Evolutionary conservation across 2,888 invertebrate genomes (phyloP).

Genomic region (Rhagium mordax): DNA sequence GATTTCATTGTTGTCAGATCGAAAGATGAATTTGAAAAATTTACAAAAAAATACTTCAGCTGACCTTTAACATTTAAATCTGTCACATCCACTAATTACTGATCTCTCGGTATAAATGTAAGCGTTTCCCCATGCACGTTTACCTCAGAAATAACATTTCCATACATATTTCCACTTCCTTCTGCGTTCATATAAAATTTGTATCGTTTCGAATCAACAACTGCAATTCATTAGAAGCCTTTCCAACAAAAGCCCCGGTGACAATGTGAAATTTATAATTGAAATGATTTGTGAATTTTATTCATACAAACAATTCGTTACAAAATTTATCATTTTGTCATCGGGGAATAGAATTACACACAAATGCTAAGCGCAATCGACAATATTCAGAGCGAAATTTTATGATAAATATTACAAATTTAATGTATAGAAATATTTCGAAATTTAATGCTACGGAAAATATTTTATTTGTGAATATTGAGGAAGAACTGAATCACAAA

Average conservation of each 20-base stretch:
- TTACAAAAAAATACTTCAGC: too few species aligned
- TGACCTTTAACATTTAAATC: too few species aligned
- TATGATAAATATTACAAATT: not conserved
- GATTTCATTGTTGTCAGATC: too few species aligned
- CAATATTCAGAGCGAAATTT: not conserved
- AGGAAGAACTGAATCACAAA: not conserved
- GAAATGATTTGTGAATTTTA: not conserved
- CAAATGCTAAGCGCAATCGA: not conserved
- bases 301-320: not conserved
- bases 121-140: too few species aligned
- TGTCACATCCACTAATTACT: too few species aligned
- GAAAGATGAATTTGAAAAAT: too few species aligned
- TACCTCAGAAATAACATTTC: not conserved
- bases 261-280: not conserved
- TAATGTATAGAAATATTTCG: not conserved
- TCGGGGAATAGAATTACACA: conserved; percentile 9
- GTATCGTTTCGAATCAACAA: not conserved
- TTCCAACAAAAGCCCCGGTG: not conserved
- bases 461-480: not conserved
- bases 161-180: not conserved
- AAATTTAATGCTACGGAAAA: not conserved
- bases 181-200: not conserved
- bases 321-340: not conserved
- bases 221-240: not conserved
- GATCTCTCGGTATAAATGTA: too few species aligned